These are phyloP conservation scores for Clarias batrachus DNA, from an alignment of 2,113 vertebrate species.

Conservation along the genomic window DNA sequence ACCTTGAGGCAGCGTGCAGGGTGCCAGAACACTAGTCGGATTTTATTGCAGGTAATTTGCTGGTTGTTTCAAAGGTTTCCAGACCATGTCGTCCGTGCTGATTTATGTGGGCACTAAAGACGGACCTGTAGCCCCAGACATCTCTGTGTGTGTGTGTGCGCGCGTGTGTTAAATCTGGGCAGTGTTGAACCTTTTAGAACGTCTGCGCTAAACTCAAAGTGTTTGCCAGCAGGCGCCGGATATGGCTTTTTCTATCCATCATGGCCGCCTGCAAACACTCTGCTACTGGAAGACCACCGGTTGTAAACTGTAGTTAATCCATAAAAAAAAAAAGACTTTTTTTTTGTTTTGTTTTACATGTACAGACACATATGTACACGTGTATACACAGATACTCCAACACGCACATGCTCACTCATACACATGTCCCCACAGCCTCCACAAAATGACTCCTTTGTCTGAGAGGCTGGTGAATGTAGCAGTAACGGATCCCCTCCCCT, in stretches of 20 bases:
- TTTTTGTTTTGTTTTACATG: neutral
- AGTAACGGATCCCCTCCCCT: conserved; percentile 43
- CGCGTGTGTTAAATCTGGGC: neutral
- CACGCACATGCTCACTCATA: conserved; percentile 13
- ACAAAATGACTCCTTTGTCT: conserved; percentile 70
- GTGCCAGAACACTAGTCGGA: conserved; percentile 57
- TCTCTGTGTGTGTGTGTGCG: conserved; percentile 20
- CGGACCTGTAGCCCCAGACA: conserved; percentile 55
- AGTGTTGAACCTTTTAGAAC: conserved; percentile 1
- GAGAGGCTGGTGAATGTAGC: conserved; percentile 53
- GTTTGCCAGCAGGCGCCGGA: conserved; percentile 21
- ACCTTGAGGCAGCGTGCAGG: conserved; percentile 42
- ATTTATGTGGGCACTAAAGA: conserved; percentile 63
- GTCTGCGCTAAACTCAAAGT: conserved; percentile 1
- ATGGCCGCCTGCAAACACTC: conserved; percentile 23
- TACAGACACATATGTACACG: conserved; percentile 22
- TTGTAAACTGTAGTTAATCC: conserved; percentile 47
- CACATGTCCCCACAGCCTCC: conserved; percentile 46
- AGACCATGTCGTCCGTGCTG: conserved; percentile 61
- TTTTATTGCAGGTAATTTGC: conserved; percentile 74
- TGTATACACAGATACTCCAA: conserved; percentile 9
- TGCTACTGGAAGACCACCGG: conserved; percentile 45
- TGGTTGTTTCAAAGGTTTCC: conserved; percentile 73
- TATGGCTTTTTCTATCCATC: conserved; percentile 45
- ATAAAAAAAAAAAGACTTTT: neutral